Base-by-base conservation (phyloP, 2,113 vertebrate genomes). In the Burhinus bistriatus region DNA sequence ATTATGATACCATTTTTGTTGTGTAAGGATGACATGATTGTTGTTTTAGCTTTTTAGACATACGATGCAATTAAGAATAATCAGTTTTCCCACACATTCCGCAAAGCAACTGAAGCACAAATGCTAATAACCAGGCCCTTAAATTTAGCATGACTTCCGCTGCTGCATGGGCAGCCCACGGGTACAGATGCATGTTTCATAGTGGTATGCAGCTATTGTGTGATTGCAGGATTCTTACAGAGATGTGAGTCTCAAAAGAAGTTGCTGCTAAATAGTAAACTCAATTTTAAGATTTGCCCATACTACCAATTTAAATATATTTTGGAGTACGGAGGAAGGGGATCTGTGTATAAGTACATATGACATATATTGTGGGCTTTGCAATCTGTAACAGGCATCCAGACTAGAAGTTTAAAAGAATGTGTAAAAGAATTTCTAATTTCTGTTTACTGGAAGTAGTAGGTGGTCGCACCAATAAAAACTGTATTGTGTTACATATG, bases 81-180 rank as follows among this genome's bases (percentile, higher is more conserved):
- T 97, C 87, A 90, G 62, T 94, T 97, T 97, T 97, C 97, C 97
- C 97, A 97, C 96, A 97, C 95, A 97, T 96, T 91, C 80, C 90
- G 12, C 78, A 77, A 90, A 95, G 93, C 87, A 95, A 96, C 55
- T 92, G 89, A 97, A 97, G 93, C 90, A 97, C 87, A 86, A 94
- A 77, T 79, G 47, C 76, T 95, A 92, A 92, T 94, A 86, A 77
- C 62, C 25, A 40, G 92, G 34, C 61, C 71, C 81, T 91, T 90
- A 91, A 70, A 96, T 89, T n/a, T 55, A 23, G 82, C 94, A 68
- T 71, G 87, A 87, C 83, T 96, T 96, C 70, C 82, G n/a, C 87
- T 84, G 85, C 70, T 75, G 29, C 62, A 5, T 7, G 72, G 81
- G 49, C 75, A 92, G 70, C 82, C 59, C 45, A 75, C 1, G 76